Evolutionary conservation across 2,888 invertebrate genomes (phyloP).

Genomic region (Trichopria drosophilae): DNA sequence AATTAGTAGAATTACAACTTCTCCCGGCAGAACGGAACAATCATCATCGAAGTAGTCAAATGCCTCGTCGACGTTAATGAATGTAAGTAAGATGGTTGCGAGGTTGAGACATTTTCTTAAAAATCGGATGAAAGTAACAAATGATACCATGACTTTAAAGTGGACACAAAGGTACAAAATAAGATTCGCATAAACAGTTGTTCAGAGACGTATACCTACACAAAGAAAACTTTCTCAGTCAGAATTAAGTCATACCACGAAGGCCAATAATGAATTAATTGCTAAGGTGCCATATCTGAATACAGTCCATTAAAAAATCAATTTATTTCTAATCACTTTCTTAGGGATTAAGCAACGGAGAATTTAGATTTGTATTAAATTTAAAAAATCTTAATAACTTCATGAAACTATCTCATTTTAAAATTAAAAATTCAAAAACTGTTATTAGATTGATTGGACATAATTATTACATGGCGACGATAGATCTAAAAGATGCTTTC

Average conservation of each 20-base stretch:
- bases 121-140: background rate
- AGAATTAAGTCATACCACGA: background rate
- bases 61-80: background rate
- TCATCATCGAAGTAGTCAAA: background rate
- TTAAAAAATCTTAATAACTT: background rate
- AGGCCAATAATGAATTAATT: background rate
- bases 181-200: background rate
- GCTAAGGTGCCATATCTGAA: background rate
- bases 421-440: background rate
- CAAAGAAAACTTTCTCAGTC: background rate
- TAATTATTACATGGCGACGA: background rate
- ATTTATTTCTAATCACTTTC: background rate
- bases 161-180: background rate
- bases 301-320: background rate
- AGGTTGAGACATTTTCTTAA: background rate
- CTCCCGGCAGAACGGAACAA: background rate
- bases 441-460: background rate
- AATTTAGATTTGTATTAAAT: background rate
- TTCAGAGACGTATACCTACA: background rate
- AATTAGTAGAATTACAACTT: background rate
- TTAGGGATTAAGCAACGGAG: background rate
- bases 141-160: background rate
- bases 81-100: background rate
- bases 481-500: background rate
- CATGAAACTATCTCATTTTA: conserved; percentile 1